phyloP scores from a whole-genome alignment of 2,888 invertebrate genomes.

The Drosophila setosimentum region DNA sequence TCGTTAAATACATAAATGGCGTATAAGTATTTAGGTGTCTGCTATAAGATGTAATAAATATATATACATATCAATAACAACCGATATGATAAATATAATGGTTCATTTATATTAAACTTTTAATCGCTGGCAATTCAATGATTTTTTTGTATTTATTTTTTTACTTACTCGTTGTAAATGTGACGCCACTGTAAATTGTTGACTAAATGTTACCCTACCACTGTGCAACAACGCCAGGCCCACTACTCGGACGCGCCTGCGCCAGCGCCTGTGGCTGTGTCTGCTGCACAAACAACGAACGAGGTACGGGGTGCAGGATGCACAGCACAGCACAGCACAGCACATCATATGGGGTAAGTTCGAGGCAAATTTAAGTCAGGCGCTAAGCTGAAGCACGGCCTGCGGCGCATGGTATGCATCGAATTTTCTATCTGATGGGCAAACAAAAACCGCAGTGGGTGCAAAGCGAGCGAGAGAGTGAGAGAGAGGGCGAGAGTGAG shows the following conservation, averaged over 20 bases:
- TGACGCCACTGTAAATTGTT: neutral
- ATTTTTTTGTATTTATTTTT: neutral
- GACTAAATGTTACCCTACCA: conserved; percentile 15
- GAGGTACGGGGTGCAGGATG: conserved; percentile 3
- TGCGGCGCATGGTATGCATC: conserved; percentile 23
- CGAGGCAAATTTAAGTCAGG: conserved; percentile 25
- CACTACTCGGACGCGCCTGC: conserved; percentile 41
- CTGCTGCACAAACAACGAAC: conserved; percentile 20
- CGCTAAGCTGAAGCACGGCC: conserved; percentile 45
- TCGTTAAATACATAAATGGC: neutral
- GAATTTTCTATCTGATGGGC: conserved; percentile 77
- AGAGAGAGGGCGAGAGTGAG: neutral
- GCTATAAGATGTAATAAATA: neutral
- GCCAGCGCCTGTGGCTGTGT: neutral
- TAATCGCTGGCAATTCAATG: neutral
- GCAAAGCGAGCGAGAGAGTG: conserved; percentile 12
- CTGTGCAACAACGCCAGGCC: conserved; percentile 38
- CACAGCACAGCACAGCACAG: too few relatives aligned
- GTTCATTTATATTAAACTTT: neutral
- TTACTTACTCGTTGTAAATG: neutral
- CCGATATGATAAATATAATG: neutral
- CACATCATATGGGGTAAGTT: conserved; percentile 47
- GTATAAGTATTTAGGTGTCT: too few relatives aligned
- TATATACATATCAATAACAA: neutral
- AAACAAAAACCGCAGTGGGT: conserved; percentile 79